A percentile compares a stretch with the other conserved stretches of the same genome.
phyloP scores from a whole-genome alignment of 2,888 invertebrate genomes.

The Drosophila niveifrons region DNA sequence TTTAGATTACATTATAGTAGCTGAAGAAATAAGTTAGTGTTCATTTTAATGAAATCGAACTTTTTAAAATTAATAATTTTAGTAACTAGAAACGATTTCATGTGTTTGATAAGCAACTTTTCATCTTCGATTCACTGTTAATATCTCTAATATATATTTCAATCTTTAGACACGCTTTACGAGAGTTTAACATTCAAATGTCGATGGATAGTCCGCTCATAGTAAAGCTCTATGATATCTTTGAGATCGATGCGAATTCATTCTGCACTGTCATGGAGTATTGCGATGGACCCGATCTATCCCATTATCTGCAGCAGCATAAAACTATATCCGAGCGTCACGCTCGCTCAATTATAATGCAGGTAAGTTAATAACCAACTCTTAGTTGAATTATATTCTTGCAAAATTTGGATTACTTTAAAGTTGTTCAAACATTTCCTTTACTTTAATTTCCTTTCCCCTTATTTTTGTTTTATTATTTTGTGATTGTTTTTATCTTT shows the following conservation, averaged over 20 bases:
- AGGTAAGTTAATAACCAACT: constrained; percentile 86
- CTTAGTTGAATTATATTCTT: too few species aligned
- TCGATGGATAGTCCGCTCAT: constrained; percentile 99
- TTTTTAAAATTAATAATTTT: too few species aligned
- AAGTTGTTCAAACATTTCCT: too few species aligned
- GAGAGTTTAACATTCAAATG: constrained; percentile 99
- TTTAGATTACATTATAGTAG: too few species aligned
- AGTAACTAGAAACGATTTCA: too few species aligned
- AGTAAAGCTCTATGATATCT: constrained; percentile 99
- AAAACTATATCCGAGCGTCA: constrained; percentile 99
- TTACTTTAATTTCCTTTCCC: too few species aligned
- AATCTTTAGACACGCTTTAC: constrained; percentile 94
- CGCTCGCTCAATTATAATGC: constrained; percentile 99
- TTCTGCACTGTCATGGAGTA: constrained; percentile 99
- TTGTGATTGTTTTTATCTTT: too few species aligned
- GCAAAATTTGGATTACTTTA: too few species aligned
- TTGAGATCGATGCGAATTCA: constrained; percentile 99
- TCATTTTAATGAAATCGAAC: too few species aligned
- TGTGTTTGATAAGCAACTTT: too few species aligned
- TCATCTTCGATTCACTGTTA: not conserved
- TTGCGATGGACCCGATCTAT: constrained; percentile 99
- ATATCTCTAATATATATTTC: not conserved
- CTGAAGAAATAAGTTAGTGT: too few species aligned
- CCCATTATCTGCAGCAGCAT: constrained; percentile 99
- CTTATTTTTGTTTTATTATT: too few species aligned